Evolutionary conservation across 2,113 vertebrate genomes (phyloP).

Genomic region (Callorhinus ursinus): DNA sequence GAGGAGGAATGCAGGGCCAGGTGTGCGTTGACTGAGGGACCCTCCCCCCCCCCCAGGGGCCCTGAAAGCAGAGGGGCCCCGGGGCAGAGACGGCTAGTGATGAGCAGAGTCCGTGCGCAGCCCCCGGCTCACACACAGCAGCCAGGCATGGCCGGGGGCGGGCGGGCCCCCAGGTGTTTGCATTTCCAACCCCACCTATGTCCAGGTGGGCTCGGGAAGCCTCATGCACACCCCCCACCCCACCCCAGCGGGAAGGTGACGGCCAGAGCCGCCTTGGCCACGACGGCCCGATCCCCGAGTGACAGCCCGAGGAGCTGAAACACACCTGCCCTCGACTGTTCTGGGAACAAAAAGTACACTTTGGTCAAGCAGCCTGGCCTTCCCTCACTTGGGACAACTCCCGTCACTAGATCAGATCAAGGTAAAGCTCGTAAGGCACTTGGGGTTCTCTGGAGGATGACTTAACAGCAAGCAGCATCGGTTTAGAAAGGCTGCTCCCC

Average conservation of each 20-base stretch:
- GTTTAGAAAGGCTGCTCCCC: neutral
- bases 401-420: rapidly evolving
- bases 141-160: rapidly evolving
- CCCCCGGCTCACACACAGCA: neutral
- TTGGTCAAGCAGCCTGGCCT: neutral
- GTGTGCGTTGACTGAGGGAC: neutral
- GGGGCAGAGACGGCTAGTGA: neutral
- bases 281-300: neutral
- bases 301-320: neutral
- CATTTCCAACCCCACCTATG: neutral
- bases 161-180: neutral
- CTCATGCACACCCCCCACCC: rapidly evolving
- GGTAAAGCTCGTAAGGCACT: rapidly evolving
- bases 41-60: neutral
- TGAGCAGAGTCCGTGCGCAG: neutral
- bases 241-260: neutral
- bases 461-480: neutral
- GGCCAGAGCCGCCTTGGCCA: neutral
- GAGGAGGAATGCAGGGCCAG: no score
- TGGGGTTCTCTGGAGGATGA: neutral
- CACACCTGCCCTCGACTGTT: neutral
- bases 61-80: neutral
- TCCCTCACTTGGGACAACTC: rapidly evolving
- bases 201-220: neutral
- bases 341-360: neutral